Evolutionary conservation across 2,888 invertebrate species (phyloP).

Genomic region (Arrhopalites spinosus): DNA sequence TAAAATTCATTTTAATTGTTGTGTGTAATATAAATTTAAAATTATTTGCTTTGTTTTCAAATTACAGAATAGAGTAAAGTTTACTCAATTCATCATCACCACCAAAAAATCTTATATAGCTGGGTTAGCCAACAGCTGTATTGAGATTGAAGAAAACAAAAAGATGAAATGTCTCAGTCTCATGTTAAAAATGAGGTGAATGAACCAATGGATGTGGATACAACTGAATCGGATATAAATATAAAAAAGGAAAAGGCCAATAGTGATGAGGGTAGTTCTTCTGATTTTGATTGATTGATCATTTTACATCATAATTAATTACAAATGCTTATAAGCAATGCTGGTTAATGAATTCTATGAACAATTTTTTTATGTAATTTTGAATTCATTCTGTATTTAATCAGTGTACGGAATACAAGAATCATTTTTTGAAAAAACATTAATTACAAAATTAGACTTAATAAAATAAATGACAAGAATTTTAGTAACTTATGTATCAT

Average conservation of each 20-base stretch:
- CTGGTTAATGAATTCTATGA: no score
- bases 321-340: no score
- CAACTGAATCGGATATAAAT: neutral
- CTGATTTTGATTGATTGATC: conserved; percentile 5
- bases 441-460: no score
- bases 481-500: no score
- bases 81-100: conserved; percentile 98
- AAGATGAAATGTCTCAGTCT: conserved; percentile 4
- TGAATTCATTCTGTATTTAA: no score
- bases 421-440: no score
- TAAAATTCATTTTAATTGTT: no score
- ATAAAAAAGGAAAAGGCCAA: neutral
- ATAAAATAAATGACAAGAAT: no score
- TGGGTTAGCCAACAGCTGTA: conserved; percentile 79
- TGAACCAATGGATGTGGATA: neutral
- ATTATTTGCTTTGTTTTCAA: neutral
- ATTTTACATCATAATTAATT: no score
- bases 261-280: neutral
- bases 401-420: no score
- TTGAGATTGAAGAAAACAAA: conserved; percentile 50
- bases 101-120: conserved; percentile 98
- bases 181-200: neutral
- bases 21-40: no score
- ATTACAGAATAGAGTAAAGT: conserved; percentile 84
- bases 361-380: no score